Percentiles rank a stretch among this genome's conserved stretches.
Conservation (phyloP, 2,113 vertebrate species). For the Neodontobutis hainanensis region DNA sequence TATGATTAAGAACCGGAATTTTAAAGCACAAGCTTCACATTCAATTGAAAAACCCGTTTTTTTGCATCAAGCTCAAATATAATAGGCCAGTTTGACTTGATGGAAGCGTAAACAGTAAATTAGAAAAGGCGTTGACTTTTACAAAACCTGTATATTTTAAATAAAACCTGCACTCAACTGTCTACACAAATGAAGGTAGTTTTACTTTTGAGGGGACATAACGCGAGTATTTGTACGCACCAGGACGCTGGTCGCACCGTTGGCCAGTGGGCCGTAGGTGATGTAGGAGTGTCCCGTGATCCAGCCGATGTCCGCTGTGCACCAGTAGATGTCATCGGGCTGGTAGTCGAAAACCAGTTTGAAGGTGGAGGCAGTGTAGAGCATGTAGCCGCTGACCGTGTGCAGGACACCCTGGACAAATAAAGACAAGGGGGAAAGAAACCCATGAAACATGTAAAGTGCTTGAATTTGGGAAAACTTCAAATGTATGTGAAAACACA, state of each 20-base stretch:
- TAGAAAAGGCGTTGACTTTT: no score
- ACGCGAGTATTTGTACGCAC: constrained; percentile 61
- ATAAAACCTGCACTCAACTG: no score
- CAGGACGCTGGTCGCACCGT: constrained; percentile 91
- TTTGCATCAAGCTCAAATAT: no score
- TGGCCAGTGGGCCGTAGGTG: constrained; percentile 93
- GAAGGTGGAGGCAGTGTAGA: constrained; percentile 90
- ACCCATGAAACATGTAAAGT: no score
- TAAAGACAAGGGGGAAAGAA: constrained; percentile 6
- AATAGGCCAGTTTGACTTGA: no score
- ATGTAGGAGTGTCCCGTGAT: constrained; percentile 97
- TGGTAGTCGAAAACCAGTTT: constrained; percentile 96
- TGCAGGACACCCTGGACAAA: constrained; percentile 89
- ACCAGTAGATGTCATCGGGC: constrained; percentile 92
- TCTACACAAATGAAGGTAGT: no score
- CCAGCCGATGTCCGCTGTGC: constrained; percentile 97
- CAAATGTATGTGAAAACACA: no score
- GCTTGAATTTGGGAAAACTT: background rate
- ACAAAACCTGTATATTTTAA: no score
- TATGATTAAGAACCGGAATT: no score
- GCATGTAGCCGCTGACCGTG: constrained; percentile 93
- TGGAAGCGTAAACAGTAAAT: no score
- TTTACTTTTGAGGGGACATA: background rate
- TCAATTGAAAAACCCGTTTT: no score
- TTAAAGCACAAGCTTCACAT: no score